Evolutionary conservation across 2,797 vertebrate species (phyloP), one percentile per base, ranked within the genome.

Genomic region (Novumbra hubbsi): DNA sequence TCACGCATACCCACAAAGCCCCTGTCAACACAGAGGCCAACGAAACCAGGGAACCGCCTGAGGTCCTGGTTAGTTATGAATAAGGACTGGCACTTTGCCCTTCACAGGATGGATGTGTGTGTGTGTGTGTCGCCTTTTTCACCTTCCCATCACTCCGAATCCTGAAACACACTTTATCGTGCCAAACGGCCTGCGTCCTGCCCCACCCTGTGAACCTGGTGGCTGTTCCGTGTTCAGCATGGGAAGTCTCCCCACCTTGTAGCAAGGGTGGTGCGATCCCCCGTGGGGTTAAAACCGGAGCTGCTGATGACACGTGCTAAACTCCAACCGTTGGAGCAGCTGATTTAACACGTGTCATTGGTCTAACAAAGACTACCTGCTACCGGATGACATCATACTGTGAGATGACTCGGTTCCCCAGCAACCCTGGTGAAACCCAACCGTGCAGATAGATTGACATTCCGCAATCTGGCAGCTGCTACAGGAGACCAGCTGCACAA

Each of bases 1-100:
- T 38, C 50, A 68, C 50, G 70, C 68, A 62, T 17, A 24, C 62
- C 73, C 45, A 71, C n/a, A 77, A 68, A 70, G 1, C 69, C 68
- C n/a, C 32, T 19, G 27, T 62, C 76, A 74, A 76, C 74, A 64
- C 17, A 30, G 16, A 17, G 27, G 11, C 3, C 8, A 60, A 60
- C 8, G 55, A 14, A 57, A 60, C 6, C 28, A 16, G 62, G 62
- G 27, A 64, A 64, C 3, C 63, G 63, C 63, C 62, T 19, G 28
- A 64, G 63, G 63, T 64, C 63, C 30, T 34, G 5, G 6, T 30
- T 19, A 16, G 15, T 34, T 64, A 64, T 64, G 30, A 64, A 64
- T 17, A 57, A 60, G 55, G 16, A 1, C 28, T 64, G 62, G 27
- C 62, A 6, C 30, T 32, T 64, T 6, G 27, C 62, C 62, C 28